Evolutionary conservation across 1,140 invertebrate genomes (phyloP), one percentile per base, ranked within the genome.

Genomic region (Zaprionus inermis): DNA sequence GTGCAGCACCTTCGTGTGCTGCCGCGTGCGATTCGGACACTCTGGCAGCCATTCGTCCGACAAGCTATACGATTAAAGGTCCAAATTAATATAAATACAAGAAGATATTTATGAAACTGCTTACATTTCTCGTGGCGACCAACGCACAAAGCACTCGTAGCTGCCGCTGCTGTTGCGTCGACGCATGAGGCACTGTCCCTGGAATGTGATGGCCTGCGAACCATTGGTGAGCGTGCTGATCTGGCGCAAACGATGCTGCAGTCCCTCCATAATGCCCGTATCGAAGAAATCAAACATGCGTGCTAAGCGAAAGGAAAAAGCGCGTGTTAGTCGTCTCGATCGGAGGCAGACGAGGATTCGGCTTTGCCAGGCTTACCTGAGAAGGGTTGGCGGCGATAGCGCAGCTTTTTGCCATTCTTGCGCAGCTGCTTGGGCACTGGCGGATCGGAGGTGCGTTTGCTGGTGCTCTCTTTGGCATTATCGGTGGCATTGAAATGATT

Each of bases 231-330:
- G 60, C 14, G 94, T 95, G 81, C 95, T 94, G 51, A 94, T 93
- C 78, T 95, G 94, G 18, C 95, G 94, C 72, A 97, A 91, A 72
- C 94, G 94, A 86, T 96, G 95, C 91, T 97, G 96, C 14, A 98
- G 93, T 20, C 96, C 95, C 92, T 97, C 96, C 97, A 98, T 98
- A 59, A 96, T 96, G 34, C 96, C 96, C 63, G 95, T 93, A 92
- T 98, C 97, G 92, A 98, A 97, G 92, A 96, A 97, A 92, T 98
- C 97, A 91, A 97, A 97, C 94, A 96, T 95, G 58, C 96, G 95
- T 64, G 96, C 96, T 94, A 91, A 70, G 93, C 9, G 0, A 34
- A 11, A 38, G 22, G 22, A 16, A 20, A 28, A 22, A 16, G n/a
- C 11, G 0, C 3, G 7, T 7, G 3, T 32, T 32, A 32, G 30